These are phyloP conservation scores for Ibycter americanus DNA, from an alignment of 2,797 vertebrate species.

Conservation along the genomic window DNA sequence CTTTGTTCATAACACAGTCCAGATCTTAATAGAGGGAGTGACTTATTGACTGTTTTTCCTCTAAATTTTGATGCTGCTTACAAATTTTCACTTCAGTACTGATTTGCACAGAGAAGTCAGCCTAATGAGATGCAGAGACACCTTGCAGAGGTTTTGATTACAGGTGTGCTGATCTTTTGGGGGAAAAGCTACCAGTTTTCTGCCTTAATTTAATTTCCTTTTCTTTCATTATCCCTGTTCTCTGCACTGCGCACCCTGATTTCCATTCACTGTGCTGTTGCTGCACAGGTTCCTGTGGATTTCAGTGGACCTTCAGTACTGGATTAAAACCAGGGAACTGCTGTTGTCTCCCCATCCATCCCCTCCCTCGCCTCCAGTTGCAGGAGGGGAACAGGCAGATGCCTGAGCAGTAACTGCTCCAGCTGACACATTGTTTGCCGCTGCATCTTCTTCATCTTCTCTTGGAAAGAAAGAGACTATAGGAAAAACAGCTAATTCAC, in stretches of 20 bases:
- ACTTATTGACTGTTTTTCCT: not conserved
- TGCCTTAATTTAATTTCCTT: not conserved
- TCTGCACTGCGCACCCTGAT: not conserved
- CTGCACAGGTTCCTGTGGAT: not conserved
- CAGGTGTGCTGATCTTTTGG: not conserved
- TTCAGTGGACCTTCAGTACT: not conserved
- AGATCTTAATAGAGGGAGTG: not conserved
- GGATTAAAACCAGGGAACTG: not conserved
- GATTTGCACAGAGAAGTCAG: not conserved
- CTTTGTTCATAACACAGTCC: not conserved
- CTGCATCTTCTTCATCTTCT: not conserved
- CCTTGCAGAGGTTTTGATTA: not conserved
- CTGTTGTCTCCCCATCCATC: not conserved
- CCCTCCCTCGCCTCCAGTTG: rapidly evolving
- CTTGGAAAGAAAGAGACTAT: not conserved
- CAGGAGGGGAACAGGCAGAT: not conserved
- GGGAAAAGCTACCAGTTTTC: not conserved
- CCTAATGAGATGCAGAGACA: not conserved
- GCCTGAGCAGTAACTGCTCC: not conserved
- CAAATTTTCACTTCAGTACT: not conserved
- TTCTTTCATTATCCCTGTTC: not conserved
- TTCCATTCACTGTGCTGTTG: not conserved
- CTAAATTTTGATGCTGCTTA: not conserved
- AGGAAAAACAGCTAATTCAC: not conserved
- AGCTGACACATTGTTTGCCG: not conserved